phyloP scores from a whole-genome alignment of 1,140 invertebrate genomes.

The Rhagoletis zephyria region DNA sequence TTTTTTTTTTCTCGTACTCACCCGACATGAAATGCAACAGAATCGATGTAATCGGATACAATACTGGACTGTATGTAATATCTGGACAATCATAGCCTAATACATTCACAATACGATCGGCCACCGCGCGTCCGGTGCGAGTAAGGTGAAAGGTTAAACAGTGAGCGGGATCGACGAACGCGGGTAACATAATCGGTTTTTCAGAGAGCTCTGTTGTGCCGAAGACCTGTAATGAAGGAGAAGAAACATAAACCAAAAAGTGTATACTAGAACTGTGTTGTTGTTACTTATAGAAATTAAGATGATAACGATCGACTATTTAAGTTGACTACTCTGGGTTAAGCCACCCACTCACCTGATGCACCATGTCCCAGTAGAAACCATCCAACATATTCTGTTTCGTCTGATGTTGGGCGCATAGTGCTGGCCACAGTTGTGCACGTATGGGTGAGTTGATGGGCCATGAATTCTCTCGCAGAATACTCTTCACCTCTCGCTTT shows the following conservation, averaged over 20 bases:
- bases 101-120: slow-evolving; percentile 89
- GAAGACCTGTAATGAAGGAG: slow-evolving; percentile 77
- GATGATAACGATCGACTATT: too few relatives aligned
- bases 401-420: slow-evolving; percentile 86
- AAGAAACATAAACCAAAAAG: slow-evolving; percentile 1
- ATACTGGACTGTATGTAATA: slow-evolving; percentile 92
- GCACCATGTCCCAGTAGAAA: slow-evolving; percentile 94
- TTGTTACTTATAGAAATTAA: too few relatives aligned
- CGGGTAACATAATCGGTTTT: slow-evolving; percentile 88
- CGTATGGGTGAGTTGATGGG: slow-evolving; percentile 85
- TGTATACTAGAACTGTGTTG: not conserved
- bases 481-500: slow-evolving; percentile 84
- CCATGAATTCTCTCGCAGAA: slow-evolving; percentile 86
- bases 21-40: slow-evolving; percentile 94
- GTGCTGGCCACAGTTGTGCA: slow-evolving; percentile 85
- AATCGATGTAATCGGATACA: slow-evolving; percentile 90
- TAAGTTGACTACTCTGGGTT: too few relatives aligned
- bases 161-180: slow-evolving; percentile 90
- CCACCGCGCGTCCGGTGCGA: slow-evolving; percentile 84
- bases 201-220: slow-evolving; percentile 89
- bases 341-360: slow-evolving; percentile 76
- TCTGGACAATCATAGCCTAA: slow-evolving; percentile 92
- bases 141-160: slow-evolving; percentile 89
- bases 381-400: slow-evolving; percentile 84
- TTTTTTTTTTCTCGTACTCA: slow-evolving; percentile 74